These are phyloP conservation scores for Apamea sordens DNA, from an alignment of 2,888 invertebrate genomes.

Conservation along the genomic window DNA sequence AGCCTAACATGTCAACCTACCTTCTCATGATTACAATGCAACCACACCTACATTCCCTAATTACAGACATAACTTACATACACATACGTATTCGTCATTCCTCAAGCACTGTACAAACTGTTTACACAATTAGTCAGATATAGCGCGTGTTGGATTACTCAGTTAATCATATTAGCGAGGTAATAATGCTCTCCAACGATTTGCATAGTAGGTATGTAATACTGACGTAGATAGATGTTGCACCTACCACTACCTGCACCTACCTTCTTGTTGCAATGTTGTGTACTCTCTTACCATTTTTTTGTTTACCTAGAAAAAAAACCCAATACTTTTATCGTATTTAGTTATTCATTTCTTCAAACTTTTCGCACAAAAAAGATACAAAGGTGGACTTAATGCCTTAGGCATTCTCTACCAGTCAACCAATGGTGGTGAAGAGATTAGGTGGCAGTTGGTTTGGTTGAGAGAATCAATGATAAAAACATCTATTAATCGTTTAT, in stretches of 20 bases:
- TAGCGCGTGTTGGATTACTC: slow-evolving; percentile 51
- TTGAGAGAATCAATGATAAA: too few relatives aligned
- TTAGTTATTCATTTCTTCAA: too few relatives aligned
- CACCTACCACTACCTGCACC: neutral
- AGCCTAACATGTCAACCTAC: neutral
- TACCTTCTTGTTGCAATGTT: neutral
- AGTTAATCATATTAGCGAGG: slow-evolving; percentile 53
- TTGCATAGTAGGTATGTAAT: slow-evolving; percentile 44
- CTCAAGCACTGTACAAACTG: slow-evolving; percentile 44
- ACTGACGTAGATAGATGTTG: neutral
- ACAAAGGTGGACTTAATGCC: too few relatives aligned
- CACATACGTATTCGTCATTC: slow-evolving; percentile 16
- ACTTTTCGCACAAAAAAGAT: too few relatives aligned
- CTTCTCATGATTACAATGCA: neutral
- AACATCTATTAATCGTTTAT: too few relatives aligned
- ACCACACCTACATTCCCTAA: neutral
- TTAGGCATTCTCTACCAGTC: too few relatives aligned
- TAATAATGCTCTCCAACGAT: slow-evolving; percentile 47
- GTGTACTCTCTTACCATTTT: neutral
- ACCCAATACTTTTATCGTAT: neutral
- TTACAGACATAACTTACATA: neutral
- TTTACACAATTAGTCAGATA: slow-evolving; percentile 57
- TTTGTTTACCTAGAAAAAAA: neutral
- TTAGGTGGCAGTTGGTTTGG: too few relatives aligned
- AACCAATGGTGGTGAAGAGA: too few relatives aligned